These are phyloP conservation scores for Eurystomus gularis DNA, from an alignment of 2,113 vertebrate species.

Conservation along the genomic window DNA sequence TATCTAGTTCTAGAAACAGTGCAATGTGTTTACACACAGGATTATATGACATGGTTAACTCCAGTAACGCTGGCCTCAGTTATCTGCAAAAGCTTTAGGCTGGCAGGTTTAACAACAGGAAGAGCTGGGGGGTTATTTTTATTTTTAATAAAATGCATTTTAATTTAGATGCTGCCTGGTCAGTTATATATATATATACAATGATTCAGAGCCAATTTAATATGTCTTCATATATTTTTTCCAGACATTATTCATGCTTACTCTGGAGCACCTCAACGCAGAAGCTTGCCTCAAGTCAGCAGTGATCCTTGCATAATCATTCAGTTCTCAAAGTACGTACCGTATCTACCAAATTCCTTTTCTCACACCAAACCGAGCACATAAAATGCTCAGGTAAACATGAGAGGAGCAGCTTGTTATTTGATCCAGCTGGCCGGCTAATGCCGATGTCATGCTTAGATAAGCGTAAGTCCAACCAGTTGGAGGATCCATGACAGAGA, in stretches of 20 bases:
- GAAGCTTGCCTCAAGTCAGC: neutral
- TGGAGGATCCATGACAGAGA: neutral
- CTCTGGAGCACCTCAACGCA: neutral
- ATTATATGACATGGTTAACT: neutral
- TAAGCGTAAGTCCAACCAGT: neutral
- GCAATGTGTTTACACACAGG: neutral
- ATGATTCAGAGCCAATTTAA: neutral
- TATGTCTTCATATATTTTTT: neutral
- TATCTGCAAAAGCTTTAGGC: neutral
- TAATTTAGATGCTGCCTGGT: neutral
- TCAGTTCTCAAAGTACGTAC: neutral
- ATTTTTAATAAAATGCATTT: neutral
- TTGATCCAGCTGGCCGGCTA: neutral
- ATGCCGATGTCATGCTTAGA: neutral
- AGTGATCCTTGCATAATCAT: fast-evolving
- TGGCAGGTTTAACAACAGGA: neutral
- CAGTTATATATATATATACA: neutral
- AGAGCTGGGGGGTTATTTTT: neutral
- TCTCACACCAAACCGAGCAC: neutral
- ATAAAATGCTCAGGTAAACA: neutral
- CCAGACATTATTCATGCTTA: neutral
- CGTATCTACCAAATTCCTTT: neutral
- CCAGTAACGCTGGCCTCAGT: neutral
- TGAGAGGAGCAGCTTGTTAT: neutral
- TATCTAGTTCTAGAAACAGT: neutral